These are phyloP conservation scores for Hypolimnas misippus DNA, from an alignment of 2,888 invertebrate species.

Conservation along the genomic window DNA sequence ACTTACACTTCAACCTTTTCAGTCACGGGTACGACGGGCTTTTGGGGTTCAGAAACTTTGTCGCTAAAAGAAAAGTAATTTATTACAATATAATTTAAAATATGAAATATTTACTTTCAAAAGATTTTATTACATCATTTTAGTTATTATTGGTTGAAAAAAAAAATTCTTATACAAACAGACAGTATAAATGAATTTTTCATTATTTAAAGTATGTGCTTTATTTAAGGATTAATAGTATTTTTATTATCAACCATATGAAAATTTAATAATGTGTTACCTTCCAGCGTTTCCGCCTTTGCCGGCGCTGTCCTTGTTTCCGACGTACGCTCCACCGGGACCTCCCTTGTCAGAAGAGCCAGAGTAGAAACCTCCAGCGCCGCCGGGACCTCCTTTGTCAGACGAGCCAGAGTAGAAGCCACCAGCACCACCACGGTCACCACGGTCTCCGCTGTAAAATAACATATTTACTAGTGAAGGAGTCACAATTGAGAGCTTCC, in stretches of 20 bases:
- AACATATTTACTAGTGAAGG: not conserved
- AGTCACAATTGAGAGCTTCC: not conserved
- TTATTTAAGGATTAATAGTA: too few relatives aligned
- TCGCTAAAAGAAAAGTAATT: not conserved
- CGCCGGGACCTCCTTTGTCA: constrained; percentile 26
- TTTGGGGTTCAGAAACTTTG: not conserved
- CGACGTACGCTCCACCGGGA: constrained; percentile 45
- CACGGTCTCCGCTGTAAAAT: constrained; percentile 46
- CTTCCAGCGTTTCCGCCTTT: constrained; percentile 33
- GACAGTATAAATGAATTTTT: too few relatives aligned
- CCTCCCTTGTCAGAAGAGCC: constrained; percentile 44
- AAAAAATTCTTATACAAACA: too few relatives aligned
- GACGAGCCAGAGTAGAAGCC: constrained; percentile 58
- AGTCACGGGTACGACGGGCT: constrained; percentile 1
- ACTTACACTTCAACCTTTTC: constrained; percentile 6
- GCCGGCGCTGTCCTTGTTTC: constrained; percentile 35
- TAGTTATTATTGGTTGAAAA: too few relatives aligned
- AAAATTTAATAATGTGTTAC: constrained; percentile 22
- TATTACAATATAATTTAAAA: not conserved
- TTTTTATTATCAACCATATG: too few relatives aligned
- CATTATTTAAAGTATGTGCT: too few relatives aligned
- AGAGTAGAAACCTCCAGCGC: constrained; percentile 42
- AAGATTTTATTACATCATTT: too few relatives aligned
- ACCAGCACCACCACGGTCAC: constrained; percentile 45
- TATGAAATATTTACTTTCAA: not conserved